These are phyloP conservation scores for Mus caroli DNA, from an alignment of 2,797 vertebrate species.

Conservation along the genomic window DNA sequence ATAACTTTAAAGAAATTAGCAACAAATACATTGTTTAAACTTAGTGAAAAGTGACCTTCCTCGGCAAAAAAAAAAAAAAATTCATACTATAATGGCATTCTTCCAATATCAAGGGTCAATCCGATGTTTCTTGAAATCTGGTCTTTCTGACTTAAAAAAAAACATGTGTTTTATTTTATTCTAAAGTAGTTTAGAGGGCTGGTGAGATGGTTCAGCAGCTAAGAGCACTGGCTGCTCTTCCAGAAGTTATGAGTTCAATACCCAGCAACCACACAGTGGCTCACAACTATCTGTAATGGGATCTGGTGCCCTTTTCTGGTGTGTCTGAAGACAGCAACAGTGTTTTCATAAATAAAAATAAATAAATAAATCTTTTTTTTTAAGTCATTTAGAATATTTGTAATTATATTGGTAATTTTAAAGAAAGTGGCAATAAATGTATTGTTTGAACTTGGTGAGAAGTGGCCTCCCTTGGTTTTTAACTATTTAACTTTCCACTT, in stretches of 20 bases:
- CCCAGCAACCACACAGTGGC: too few relatives aligned
- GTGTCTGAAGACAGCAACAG: too few relatives aligned
- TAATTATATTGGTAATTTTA: not conserved
- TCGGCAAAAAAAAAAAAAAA: not conserved
- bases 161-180: not conserved
- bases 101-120: not conserved
- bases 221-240: too few relatives aligned
- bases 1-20: not conserved
- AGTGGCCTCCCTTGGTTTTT: conserved; percentile 6
- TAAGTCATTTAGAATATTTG: not conserved
- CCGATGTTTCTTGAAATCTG: not conserved
- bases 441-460: not conserved
- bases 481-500: conserved; percentile 21
- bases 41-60: not conserved
- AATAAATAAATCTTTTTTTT: not conserved
- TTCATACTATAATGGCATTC: not conserved
- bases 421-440: not conserved
- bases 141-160: conserved; percentile 20
- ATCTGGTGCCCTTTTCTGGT: too few relatives aligned
- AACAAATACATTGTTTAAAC: not conserved
- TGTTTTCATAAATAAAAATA: too few relatives aligned
- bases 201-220: too few relatives aligned
- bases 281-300: too few relatives aligned
- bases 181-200: not conserved
- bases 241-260: too few relatives aligned